A percentile compares a stretch with the other conserved stretches of the same genome.
Conservation (phyloP, 1,140 invertebrate genomes). For the Musca domestica region DNA sequence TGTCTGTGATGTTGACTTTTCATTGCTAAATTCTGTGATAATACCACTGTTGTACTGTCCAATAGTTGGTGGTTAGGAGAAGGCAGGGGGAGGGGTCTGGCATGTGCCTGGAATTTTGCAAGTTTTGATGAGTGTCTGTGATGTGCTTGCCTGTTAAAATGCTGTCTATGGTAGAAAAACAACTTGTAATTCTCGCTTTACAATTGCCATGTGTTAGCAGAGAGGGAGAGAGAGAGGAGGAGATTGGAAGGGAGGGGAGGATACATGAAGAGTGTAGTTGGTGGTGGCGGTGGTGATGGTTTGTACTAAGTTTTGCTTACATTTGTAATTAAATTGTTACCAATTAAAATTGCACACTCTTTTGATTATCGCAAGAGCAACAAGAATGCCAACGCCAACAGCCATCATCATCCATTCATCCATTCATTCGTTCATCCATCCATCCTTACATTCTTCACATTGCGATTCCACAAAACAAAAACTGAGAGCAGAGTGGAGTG, state of each 20-base stretch:
- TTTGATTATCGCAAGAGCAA: slow-evolving; percentile 47
- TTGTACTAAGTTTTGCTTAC: slow-evolving; percentile 29
- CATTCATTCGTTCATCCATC: too few species aligned
- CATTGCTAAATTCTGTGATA: slow-evolving; percentile 3
- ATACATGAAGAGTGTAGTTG: too few species aligned
- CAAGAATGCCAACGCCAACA: slow-evolving; percentile 11
- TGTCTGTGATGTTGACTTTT: slow-evolving; percentile 5
- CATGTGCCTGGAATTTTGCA: neutral
- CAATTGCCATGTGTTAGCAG: neutral
- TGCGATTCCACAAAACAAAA: too few species aligned
- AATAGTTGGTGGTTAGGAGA: neutral
- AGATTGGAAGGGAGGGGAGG: too few species aligned
- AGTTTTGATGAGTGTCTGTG: neutral
- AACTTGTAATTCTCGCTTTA: slow-evolving; percentile 12
- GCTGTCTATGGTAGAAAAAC: slow-evolving; percentile 13
- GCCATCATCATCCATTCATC: neutral
- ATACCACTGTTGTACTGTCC: neutral
- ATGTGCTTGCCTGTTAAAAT: slow-evolving; percentile 7
- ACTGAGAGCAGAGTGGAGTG: too few species aligned
- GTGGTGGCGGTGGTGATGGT: too few species aligned
- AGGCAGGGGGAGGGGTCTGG: neutral
- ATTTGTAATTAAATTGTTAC: slow-evolving; percentile 52
- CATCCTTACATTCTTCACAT: too few species aligned
- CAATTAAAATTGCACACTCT: slow-evolving; percentile 55
- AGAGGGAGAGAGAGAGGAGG: too few species aligned